phyloP scores from a whole-genome alignment of 1,140 invertebrate species.

The Cepaea nemoralis region DNA sequence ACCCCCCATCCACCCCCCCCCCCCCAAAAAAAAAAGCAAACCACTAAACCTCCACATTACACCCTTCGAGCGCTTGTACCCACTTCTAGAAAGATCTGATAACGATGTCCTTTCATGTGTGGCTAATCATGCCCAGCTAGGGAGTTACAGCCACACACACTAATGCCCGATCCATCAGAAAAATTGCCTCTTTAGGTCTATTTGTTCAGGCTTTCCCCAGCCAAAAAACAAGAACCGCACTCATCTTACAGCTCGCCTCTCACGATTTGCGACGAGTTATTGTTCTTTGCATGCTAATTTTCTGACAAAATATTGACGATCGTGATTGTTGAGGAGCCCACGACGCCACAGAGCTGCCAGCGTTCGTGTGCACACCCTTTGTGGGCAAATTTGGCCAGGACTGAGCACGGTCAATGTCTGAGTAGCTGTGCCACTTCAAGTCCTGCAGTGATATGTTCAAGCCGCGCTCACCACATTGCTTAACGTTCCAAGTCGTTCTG shows the following conservation, averaged over 20 bases:
- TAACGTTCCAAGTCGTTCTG: no score
- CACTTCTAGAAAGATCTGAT: not conserved
- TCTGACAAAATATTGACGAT: constrained; percentile 27
- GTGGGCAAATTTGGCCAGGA: not conserved
- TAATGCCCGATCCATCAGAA: constrained; percentile 6
- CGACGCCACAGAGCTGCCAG: not conserved
- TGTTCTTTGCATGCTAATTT: constrained; percentile 34
- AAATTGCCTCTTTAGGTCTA: constrained; percentile 39
- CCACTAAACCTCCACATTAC: not conserved
- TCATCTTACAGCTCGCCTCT: not conserved
- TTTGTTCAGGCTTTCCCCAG: constrained; percentile 16
- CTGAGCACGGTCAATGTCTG: no score
- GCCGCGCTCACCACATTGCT: not conserved
- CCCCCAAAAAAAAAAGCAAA: no score
- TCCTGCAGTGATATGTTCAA: not conserved
- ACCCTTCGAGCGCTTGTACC: not conserved
- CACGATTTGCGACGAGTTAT: not conserved
- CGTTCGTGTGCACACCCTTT: not conserved
- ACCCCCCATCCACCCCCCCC: not conserved
- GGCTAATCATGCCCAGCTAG: not conserved
- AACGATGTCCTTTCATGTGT: not conserved
- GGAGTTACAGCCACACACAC: not conserved
- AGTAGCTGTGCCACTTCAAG: no score
- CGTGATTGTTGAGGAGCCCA: constrained; percentile 19
- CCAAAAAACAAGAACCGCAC: not conserved